Percentiles rank a stretch among this genome's conserved stretches.
Conservation (phyloP, 2,888 invertebrate species). For the Cerastis rubricosa region DNA sequence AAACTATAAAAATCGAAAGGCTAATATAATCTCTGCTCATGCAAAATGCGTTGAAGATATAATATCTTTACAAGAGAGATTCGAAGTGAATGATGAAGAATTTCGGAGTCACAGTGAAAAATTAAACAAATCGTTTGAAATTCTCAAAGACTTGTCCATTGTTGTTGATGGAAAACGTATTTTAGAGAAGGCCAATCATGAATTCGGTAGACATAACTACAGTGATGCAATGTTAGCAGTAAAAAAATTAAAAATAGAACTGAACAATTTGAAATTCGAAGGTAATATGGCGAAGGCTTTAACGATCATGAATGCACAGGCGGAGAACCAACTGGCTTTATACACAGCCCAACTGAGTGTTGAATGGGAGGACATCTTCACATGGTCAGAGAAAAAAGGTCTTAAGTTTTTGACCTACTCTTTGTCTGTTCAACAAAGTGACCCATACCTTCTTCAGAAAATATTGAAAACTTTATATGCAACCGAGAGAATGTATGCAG, state of each 20-base stretch:
- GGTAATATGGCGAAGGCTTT: conserved; percentile 80
- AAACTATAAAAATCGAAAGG: conserved; percentile 83
- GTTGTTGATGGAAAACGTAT: conserved; percentile 80
- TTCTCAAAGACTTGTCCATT: conserved; percentile 77
- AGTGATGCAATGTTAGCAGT: conserved; percentile 80
- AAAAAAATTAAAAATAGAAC: conserved; percentile 74
- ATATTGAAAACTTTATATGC: conserved; percentile 83
- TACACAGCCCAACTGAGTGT: conserved; percentile 84
- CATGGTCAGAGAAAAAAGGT: conserved; percentile 84
- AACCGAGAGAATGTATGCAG: conserved; percentile 84
- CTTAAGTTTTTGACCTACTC: conserved; percentile 81
- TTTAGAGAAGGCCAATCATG: conserved; percentile 83
- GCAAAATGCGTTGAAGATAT: conserved; percentile 72
- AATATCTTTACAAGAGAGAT: conserved; percentile 71
- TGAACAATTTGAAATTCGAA: conserved; percentile 79
- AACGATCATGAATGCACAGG: conserved; percentile 77
- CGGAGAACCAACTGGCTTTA: conserved; percentile 83
- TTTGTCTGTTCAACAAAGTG: conserved; percentile 85
- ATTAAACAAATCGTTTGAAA: conserved; percentile 73
- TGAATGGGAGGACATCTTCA: conserved; percentile 87
- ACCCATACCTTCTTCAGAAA: conserved; percentile 81
- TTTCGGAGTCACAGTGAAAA: conserved; percentile 76
- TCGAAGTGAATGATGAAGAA: conserved; percentile 76
- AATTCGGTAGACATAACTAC: conserved; percentile 82
- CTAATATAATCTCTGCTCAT: conserved; percentile 78